phyloP scores from a whole-genome alignment of 2,797 vertebrate genomes.

The Sebastes iracundus region DNA sequence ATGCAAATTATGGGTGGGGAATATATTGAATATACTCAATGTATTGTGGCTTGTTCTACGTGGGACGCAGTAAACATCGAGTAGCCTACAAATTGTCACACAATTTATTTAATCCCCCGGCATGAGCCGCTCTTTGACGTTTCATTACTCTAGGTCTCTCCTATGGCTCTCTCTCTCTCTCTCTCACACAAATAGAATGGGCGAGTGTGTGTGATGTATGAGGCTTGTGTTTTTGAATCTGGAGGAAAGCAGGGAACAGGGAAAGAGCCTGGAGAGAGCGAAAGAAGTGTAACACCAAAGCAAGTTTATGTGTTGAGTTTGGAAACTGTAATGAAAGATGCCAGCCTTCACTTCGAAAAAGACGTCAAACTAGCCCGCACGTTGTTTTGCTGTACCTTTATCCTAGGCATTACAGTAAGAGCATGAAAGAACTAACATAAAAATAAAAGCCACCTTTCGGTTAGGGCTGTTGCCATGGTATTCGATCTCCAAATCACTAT shows the following conservation, averaged over 20 bases:
- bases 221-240: not conserved
- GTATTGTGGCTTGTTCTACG: no score
- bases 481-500: no score
- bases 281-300: not conserved
- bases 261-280: not conserved
- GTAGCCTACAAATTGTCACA: not conserved
- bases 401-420: not conserved
- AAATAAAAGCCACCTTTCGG: no score
- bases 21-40: no score
- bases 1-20: not conserved
- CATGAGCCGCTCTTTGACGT: no score
- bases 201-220: no score
- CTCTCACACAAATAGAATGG: no score
- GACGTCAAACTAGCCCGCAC: not conserved
- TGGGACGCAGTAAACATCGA: not conserved
- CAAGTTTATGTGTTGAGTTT: not conserved
- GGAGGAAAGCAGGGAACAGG: not conserved
- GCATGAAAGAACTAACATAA: no score
- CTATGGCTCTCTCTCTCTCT: no score
- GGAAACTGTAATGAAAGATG: not conserved
- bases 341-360: not conserved
- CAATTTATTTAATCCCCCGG: not conserved
- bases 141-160: no score
- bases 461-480: no score
- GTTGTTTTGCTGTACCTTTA: not conserved